Evolutionary conservation across 2,797 vertebrate genomes (phyloP), one percentile per base, ranked within the genome.

Genomic region (Lutjanus campechanus): DNA sequence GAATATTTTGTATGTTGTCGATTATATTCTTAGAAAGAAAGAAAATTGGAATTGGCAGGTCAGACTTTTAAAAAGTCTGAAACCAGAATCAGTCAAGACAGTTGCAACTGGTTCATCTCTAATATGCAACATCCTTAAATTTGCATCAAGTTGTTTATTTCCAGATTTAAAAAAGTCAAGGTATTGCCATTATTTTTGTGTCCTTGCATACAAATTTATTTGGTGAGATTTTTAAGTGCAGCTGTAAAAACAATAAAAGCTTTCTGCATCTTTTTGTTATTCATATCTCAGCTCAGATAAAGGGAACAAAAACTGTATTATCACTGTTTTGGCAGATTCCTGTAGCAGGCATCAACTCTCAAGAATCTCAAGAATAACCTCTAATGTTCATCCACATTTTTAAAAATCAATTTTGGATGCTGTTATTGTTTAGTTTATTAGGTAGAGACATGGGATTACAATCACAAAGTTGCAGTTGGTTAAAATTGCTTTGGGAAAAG

Each of bases 251-350:
- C 59, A 51, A 40, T 47, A 41, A 13, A 50, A 17, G 44, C 49
- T 60, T 67, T 67, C 20, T 7, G 12, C 36, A 25, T 62, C n/a
- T 55, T 69, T 9, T 68, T 69, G 7, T 49, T 53, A 8, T 13
- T 58, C 44, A 63, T 17, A 65, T 61, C 70, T 50, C 53, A 59
- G 29, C 36, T 19, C 44, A 56, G 49, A 44, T 11, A 75, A 60
- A 66, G 22, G 22, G 61, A 70, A 67, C 65, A 56, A 50, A 41
- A 58, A 16, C 46, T n/a, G 20, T 22, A 25, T 25, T 8, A 2
- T 50, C 69, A 53, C 8, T 81, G 61, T 60, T 78, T 62, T 25
- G 62, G 66, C 63, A 50, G 59, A 36, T 43, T 47, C 20, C 10
- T 16, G 44, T 20, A 11, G 46, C 11, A 36, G n/a, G 10, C 6